Conservation (phyloP, 2,797 vertebrate genomes). For the Acipenser oxyrinchus region DNA sequence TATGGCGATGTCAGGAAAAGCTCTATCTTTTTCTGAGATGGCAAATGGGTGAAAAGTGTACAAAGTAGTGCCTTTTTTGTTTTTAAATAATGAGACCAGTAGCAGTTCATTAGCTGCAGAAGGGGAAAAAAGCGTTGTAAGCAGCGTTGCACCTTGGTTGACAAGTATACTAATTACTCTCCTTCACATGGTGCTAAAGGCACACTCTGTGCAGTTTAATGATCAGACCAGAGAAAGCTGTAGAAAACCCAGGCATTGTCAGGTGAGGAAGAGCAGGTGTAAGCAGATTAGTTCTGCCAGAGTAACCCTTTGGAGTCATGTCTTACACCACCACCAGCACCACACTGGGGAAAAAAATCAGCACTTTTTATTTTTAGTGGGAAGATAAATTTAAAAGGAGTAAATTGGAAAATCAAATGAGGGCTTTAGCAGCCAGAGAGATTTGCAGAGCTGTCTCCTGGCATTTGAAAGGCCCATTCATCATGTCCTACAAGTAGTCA, state of each 20-base stretch:
- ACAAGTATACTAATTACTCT: conserved; percentile 98
- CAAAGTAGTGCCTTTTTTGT: conserved; percentile 75
- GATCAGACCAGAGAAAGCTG: conserved; percentile 76
- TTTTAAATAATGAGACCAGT: conserved; percentile 86
- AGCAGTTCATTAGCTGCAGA: conserved; percentile 88
- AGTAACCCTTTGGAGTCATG: conserved; percentile 91
- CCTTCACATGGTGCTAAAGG: conserved; percentile 83
- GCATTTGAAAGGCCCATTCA: conserved; percentile 97
- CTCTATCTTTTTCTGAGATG: conserved; percentile 58
- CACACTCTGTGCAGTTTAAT: conserved; percentile 81
- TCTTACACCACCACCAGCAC: conserved; percentile 63
- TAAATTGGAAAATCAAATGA: conserved; percentile 99
- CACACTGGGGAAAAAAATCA: conserved; percentile 71
- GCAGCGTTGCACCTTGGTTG: conserved; percentile 86
- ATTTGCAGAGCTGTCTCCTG: conserved; percentile 99
- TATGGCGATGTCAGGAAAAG: conserved; percentile 52
- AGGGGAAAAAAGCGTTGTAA: conserved; percentile 75
- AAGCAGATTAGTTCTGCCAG: conserved; percentile 99
- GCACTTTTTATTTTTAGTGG: conserved; percentile 82
- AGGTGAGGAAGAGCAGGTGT: conserved; percentile 88
- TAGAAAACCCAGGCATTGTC: conserved; percentile 66
- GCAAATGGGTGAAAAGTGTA: conserved; percentile 61
- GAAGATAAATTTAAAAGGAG: conserved; percentile 99
- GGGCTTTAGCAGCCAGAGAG: conserved; percentile 98
- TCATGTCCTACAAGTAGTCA: conserved; percentile 99